phyloP scores from a whole-genome alignment of 2,888 invertebrate genomes.

The Microctonus aethiopoides region DNA sequence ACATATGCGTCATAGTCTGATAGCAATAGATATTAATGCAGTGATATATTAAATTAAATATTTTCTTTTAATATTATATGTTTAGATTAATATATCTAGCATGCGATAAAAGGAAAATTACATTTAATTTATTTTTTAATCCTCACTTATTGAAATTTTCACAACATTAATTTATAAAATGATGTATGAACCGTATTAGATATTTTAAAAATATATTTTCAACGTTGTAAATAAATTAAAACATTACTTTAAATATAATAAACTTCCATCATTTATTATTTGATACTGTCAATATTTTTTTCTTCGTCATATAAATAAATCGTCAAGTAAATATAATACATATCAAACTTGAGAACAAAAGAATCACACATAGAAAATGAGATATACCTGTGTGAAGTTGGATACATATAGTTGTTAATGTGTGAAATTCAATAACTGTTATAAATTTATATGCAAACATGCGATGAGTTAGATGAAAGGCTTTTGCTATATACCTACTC shows the following conservation, averaged over 20 bases:
- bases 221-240: too few relatives aligned
- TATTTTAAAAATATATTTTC: too few relatives aligned
- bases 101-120: background rate
- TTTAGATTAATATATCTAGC: background rate
- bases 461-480: conserved; percentile 2
- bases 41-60: background rate
- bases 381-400: background rate
- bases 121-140: background rate
- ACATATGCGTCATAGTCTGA: background rate
- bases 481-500: background rate
- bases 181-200: too few relatives aligned
- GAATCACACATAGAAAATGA: background rate
- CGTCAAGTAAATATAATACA: too few relatives aligned
- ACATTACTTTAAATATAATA: too few relatives aligned
- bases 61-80: background rate
- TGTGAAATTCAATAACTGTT: conserved; percentile 18
- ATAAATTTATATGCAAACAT: conserved; percentile 15
- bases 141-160: background rate
- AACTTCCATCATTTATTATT: too few relatives aligned
- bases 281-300: background rate
- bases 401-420: conserved; percentile 3
- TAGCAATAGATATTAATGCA: background rate
- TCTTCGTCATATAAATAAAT: background rate
- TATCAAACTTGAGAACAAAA: too few relatives aligned
- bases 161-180: too few relatives aligned